Percentiles rank a stretch among this genome's conserved stretches.
These are phyloP conservation scores for Glomeris marginata DNA, from an alignment of 2,888 invertebrate species.

Conservation along the genomic window DNA sequence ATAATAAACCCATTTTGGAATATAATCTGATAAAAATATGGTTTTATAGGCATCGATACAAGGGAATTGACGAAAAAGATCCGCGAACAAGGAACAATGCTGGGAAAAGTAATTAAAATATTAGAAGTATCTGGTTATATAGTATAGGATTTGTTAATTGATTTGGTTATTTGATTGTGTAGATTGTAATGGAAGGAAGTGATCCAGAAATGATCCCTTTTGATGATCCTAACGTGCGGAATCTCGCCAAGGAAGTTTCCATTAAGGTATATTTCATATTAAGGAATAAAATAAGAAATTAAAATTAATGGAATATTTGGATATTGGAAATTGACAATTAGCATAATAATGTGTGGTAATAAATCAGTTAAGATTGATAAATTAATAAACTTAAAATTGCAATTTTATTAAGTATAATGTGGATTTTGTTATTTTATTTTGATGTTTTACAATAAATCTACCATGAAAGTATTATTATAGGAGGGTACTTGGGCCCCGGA, in stretches of 20 bases:
- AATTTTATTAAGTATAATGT: too few species aligned
- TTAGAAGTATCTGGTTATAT: conserved; percentile 5
- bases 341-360: not conserved
- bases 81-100: conserved; percentile 69
- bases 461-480: too few species aligned
- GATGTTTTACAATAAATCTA: too few species aligned
- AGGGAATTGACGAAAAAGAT: conserved; percentile 82
- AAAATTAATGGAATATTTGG: not conserved
- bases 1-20: conserved; percentile 1
- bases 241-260: conserved; percentile 86
- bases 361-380: not conserved
- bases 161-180: conserved; percentile 13
- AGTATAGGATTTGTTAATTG: not conserved
- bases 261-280: conserved; percentile 40
- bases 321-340: not conserved
- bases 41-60: conserved; percentile 63
- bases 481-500: too few species aligned
- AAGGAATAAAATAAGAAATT: not conserved
- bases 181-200: conserved; percentile 35
- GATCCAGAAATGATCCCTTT: conserved; percentile 32
- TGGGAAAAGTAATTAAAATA: conserved; percentile 41
- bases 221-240: conserved; percentile 67
- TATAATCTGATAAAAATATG: not conserved
- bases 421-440: too few species aligned
- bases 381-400: not conserved